These are phyloP conservation scores for Lycocorax pyrrhopterus DNA, from an alignment of 2,113 vertebrate genomes.

Conservation along the genomic window DNA sequence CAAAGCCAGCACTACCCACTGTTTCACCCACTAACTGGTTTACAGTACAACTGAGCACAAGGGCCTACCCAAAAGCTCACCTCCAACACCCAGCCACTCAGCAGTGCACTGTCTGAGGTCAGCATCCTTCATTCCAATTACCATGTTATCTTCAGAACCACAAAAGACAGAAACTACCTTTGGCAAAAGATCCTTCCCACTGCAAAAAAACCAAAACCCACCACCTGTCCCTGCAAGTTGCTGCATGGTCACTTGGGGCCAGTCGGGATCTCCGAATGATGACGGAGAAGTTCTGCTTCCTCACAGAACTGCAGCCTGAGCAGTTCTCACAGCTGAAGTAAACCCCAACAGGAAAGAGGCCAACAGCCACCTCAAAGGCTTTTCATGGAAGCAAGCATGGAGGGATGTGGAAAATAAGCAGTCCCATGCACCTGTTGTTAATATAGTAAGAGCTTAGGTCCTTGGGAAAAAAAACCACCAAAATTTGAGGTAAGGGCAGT, in stretches of 20 bases:
- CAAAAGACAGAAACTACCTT: not conserved
- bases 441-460: not conserved
- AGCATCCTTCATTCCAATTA: not conserved
- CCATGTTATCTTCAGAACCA: not conserved
- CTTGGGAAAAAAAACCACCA: not conserved
- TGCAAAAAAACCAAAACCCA: not conserved
- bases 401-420: not conserved
- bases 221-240: not conserved
- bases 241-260: not conserved
- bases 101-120: not conserved
- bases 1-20: not conserved
- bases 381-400: not conserved
- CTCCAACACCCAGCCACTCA: not conserved
- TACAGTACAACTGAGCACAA: not conserved
- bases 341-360: not conserved
- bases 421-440: not conserved
- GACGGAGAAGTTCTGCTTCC: not conserved
- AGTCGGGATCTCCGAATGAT: rapidly evolving
- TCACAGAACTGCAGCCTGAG: not conserved
- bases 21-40: not conserved
- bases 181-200: not conserved
- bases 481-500: not conserved
- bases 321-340: not conserved
- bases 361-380: not conserved
- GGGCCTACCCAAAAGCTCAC: not conserved